Evolutionary conservation across 1,140 invertebrate species (phyloP).

Genomic region (Brachionus calyciflorus): DNA sequence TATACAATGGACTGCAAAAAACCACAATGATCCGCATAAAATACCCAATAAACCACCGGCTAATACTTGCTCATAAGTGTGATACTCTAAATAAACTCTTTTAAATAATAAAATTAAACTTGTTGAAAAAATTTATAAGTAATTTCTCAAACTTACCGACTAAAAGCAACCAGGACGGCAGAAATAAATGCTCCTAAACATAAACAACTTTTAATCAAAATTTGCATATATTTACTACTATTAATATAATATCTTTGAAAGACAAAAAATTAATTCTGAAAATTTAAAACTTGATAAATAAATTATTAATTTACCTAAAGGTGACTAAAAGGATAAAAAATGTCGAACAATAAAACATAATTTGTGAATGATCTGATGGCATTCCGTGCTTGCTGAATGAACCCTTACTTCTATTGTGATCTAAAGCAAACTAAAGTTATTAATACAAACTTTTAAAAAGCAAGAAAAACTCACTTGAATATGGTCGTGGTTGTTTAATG

Average conservation of each 20-base stretch:
- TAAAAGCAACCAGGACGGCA: conserved; percentile 68
- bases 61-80: conserved; percentile 76
- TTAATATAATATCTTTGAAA: conserved; percentile 3
- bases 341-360: conserved; percentile 84
- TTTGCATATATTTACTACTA: conserved; percentile 1
- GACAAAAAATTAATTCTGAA: background rate
- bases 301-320: background rate
- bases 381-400: conserved; percentile 85
- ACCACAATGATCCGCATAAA: conserved; percentile 72
- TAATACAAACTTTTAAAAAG: conserved; percentile 51
- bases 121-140: too few species aligned
- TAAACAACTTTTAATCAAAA: conserved; percentile 66
- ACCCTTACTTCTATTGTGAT: conserved; percentile 54
- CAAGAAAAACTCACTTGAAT: conserved; percentile 62
- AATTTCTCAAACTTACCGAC: conserved; percentile 56
- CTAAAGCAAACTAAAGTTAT: background rate
- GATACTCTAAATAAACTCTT: conserved; percentile 80
- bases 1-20: conserved; percentile 72
- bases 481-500: conserved; percentile 75
- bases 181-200: conserved; percentile 64
- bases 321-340: conserved; percentile 24
- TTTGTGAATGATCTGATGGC: conserved; percentile 86
- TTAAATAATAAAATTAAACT: conserved; percentile 49
- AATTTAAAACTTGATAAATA: background rate
- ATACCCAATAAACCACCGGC: conserved; percentile 72